Percentiles rank a stretch among this genome's conserved stretches.
These are phyloP conservation scores for Falco cherrug DNA, from an alignment of 2,797 vertebrate genomes.

Conservation along the genomic window DNA sequence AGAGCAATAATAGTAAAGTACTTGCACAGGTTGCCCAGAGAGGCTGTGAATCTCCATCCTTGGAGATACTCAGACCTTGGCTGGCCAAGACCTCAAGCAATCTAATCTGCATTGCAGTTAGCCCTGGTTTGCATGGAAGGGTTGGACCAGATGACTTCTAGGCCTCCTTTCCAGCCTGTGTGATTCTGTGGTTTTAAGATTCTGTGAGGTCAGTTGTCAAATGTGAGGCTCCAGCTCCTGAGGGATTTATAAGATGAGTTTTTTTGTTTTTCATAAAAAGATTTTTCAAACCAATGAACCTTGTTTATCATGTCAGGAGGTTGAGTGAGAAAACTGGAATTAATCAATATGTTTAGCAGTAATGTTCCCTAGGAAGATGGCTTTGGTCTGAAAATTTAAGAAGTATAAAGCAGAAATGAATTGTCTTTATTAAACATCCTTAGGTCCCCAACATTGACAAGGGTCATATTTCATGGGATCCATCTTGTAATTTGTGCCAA, in stretches of 20 bases:
- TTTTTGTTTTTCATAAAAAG: neutral
- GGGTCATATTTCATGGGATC: neutral
- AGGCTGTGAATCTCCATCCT: neutral
- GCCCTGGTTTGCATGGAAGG: fast-evolving
- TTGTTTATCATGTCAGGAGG: neutral
- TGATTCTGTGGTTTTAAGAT: neutral
- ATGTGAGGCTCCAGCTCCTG: neutral
- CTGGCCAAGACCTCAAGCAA: neutral
- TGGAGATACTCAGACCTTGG: neutral
- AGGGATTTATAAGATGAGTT: neutral
- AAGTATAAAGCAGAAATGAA: neutral
- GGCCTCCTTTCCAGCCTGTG: neutral
- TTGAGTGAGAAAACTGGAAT: neutral
- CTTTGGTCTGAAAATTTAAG: neutral
- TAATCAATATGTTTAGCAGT: neutral
- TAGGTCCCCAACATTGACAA: neutral
- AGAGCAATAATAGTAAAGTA: neutral
- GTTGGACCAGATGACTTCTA: neutral
- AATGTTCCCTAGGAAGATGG: neutral
- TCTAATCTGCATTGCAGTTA: neutral
- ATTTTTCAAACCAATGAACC: neutral
- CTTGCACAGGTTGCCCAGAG: neutral
- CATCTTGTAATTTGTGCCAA: neutral
- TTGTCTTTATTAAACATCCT: neutral
- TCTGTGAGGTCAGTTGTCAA: neutral